Base-by-base conservation (phyloP, 1,140 invertebrate species). In the Drosophila punjabiensis region DNA sequence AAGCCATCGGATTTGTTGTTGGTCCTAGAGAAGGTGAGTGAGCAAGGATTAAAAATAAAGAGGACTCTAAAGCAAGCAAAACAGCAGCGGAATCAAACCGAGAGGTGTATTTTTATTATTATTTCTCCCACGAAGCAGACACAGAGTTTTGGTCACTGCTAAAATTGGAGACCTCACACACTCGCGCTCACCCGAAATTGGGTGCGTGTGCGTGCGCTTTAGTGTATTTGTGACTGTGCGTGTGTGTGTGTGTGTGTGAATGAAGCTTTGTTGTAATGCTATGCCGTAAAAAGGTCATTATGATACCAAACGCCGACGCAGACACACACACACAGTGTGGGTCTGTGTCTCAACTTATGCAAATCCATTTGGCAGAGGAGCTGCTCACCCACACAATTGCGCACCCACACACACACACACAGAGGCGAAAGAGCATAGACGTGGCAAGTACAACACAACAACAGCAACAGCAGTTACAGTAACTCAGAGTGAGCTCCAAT, bases 1-100 rank as follows among this genome's bases (percentile, higher is more conserved):
- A 92, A 92, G 78, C 91, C 91, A 67, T 92, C 91, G 73, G 91
- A 92, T 85, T 79, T 92, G 71, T 73, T 92, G 79, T 66, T 88
- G 68, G 81, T 92, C 76, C 76, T 92, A 80, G 91, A 92, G 81
- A 92, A 91, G 91, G 91, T 92, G 82, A 92, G 61, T 41, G n/a
- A 60, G 30, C 52, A 61, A 30, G 37, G 33, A 24, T 58, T 39
- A 30, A 66, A 60, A 45, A 33, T 52, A 56, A 43, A 61, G 43
- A 41, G 48, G 16, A 28, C 24, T 50, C n/a, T 58, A 20, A 43
- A 33, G 10, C 16, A 30, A 45, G 9, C 16, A 1, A 32, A 33
- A 39, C 13, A 9, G 68, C 9, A 55, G 30, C 47, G 39, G 16
- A 60, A 39, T 37, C 50, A 11, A 9, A 18, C 35, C 52, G 24